Evolutionary conservation across 2,113 vertebrate genomes (phyloP).

Genomic region (Pandion haliaetus): DNA sequence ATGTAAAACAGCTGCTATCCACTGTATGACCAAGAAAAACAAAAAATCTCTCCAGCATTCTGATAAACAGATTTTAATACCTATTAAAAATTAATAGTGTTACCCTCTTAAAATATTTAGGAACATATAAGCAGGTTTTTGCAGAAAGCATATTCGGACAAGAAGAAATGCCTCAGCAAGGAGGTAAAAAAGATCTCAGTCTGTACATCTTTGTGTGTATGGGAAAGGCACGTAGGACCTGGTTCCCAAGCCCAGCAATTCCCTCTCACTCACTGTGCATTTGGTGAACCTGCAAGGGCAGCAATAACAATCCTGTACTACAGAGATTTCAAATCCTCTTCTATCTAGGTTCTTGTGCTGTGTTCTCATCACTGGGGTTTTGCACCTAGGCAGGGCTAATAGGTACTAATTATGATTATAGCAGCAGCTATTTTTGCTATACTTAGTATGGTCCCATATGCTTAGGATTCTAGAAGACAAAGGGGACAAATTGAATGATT

Average conservation of each 20-base stretch:
- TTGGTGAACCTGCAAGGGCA: slow-evolving; percentile 50
- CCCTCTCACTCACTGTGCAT: slow-evolving; percentile 12
- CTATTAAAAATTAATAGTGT: background rate
- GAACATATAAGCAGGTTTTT: background rate
- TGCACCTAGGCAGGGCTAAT: slow-evolving; percentile 61
- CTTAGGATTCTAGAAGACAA: slow-evolving; percentile 60
- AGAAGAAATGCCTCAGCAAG: background rate
- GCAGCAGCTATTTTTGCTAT: slow-evolving; percentile 59
- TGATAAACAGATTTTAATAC: background rate
- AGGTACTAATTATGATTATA: slow-evolving; percentile 58
- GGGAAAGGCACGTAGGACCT: slow-evolving; percentile 40
- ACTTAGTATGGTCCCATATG: slow-evolving; percentile 61
- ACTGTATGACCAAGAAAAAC: background rate
- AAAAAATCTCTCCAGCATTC: background rate
- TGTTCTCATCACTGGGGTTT: slow-evolving; percentile 50
- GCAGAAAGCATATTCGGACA: background rate
- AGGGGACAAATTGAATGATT: slow-evolving; percentile 63
- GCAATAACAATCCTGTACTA: slow-evolving; percentile 38
- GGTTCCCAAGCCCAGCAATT: slow-evolving; percentile 54
- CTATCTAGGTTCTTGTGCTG: slow-evolving; percentile 35
- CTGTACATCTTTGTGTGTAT: slow-evolving; percentile 48
- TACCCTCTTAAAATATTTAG: background rate
- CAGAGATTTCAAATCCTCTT: slow-evolving; percentile 45
- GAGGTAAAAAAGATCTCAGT: slow-evolving; percentile 61
- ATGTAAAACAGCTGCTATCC: background rate